Evolutionary conservation across 1,140 invertebrate species (phyloP).

Genomic region (Gryllus bimaculatus): DNA sequence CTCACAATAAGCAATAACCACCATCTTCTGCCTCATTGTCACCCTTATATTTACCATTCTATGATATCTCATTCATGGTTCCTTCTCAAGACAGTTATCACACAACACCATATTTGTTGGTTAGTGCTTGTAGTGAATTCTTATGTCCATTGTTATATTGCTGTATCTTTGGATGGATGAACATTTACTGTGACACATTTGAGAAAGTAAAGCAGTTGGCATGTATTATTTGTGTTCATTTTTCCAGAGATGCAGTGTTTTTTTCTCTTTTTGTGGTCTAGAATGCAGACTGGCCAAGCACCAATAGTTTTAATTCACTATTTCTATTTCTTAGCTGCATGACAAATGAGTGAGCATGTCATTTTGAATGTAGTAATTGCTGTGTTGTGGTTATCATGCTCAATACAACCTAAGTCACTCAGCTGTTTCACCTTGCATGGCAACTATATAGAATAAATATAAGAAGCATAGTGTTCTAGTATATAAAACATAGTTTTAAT

Average conservation of each 20-base stretch:
- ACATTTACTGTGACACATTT: neutral
- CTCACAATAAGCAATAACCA: slow-evolving; percentile 1
- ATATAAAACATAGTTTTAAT: neutral
- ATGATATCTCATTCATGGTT: neutral
- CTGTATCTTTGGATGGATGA: neutral
- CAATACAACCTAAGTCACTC: neutral
- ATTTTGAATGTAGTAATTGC: neutral
- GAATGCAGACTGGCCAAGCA: neutral
- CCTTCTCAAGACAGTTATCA: neutral
- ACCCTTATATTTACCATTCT: neutral
- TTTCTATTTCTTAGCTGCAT: neutral
- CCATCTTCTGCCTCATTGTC: slow-evolving; percentile 3
- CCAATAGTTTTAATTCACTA: neutral
- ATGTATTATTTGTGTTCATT: neutral
- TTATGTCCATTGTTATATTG: neutral
- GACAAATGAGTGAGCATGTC: neutral
- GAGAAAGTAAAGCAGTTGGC: neutral
- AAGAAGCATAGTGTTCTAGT: neutral
- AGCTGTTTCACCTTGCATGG: neutral
- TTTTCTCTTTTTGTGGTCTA: neutral
- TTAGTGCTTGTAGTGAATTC: neutral
- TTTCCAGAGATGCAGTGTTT: neutral
- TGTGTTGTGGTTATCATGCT: neutral
- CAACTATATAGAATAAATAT: neutral
- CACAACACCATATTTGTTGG: neutral